phyloP scores from a whole-genome alignment of 2,888 invertebrate genomes.

The Bruchidius siliquastri region DNA sequence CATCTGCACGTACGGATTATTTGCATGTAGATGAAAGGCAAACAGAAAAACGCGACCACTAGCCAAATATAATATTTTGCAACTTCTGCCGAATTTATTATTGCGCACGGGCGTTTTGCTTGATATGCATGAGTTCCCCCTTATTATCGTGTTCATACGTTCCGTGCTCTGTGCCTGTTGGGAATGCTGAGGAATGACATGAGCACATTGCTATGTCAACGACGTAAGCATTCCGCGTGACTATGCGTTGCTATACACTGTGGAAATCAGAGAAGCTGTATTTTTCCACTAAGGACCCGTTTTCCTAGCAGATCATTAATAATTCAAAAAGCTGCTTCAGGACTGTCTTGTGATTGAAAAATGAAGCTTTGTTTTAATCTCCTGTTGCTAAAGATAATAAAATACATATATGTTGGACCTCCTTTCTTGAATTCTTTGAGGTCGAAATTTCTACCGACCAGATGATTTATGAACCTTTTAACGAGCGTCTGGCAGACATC shows the following conservation, averaged over 20 bases:
- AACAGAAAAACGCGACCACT: neutral
- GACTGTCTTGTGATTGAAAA: no score
- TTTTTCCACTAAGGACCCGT: no score
- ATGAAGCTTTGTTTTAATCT: no score
- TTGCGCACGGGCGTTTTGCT: neutral
- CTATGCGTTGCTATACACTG: neutral
- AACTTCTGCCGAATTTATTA: neutral
- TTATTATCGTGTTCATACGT: neutral
- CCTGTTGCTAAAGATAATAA: no score
- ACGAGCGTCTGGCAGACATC: no score
- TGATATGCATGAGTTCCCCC: neutral
- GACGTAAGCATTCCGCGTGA: neutral
- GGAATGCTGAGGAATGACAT: neutral
- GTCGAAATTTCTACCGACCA: no score
- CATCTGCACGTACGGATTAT: neutral
- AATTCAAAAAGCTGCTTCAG: no score
- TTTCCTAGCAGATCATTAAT: no score
- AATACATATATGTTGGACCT: no score
- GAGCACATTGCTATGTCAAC: neutral
- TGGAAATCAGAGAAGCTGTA: neutral
- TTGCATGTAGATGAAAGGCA: neutral
- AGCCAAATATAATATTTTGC: neutral
- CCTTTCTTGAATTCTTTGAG: no score
- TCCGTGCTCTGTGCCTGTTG: neutral
- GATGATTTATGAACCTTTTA: no score